Evolutionary conservation across 1,140 invertebrate species (phyloP).

Genomic region (Metaphire vulgaris): DNA sequence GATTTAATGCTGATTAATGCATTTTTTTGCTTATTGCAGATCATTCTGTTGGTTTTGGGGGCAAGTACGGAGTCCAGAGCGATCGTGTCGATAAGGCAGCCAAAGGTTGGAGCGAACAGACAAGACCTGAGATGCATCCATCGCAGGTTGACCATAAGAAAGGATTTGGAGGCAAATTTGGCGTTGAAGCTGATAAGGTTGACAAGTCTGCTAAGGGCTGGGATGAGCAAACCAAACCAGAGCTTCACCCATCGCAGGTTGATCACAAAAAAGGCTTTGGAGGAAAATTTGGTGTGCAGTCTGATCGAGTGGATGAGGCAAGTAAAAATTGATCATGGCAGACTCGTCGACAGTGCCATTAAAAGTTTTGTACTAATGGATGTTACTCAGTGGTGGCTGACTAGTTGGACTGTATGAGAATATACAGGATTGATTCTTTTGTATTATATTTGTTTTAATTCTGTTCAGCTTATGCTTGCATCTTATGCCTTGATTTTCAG

Average conservation of each 20-base stretch:
- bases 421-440: no score
- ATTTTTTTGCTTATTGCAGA: no score
- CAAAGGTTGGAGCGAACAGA: conserved; percentile 67
- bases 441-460: no score
- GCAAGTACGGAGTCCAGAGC: conserved; percentile 73
- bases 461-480: no score
- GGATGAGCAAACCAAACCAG: conserved; percentile 58
- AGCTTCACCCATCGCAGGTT: conserved; percentile 45
- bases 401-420: no score
- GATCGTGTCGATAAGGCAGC: conserved; percentile 72
- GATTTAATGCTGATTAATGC: no score
- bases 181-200: conserved; percentile 69
- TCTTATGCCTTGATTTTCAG: no score
- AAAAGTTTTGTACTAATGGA: no score
- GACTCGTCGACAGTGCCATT: no score
- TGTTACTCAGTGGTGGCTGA: no score
- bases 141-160: conserved; percentile 59
- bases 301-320: conserved; percentile 34
- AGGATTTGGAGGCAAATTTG: conserved; percentile 79
- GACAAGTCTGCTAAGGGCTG: conserved; percentile 71
- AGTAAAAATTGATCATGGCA: no score
- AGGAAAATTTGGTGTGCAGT: conserved; percentile 45
- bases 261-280: conserved; percentile 43
- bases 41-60: no score
- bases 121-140: conserved; percentile 37